phyloP scores from a whole-genome alignment of 2,797 vertebrate species.

The Telmatherina bonti region DNA sequence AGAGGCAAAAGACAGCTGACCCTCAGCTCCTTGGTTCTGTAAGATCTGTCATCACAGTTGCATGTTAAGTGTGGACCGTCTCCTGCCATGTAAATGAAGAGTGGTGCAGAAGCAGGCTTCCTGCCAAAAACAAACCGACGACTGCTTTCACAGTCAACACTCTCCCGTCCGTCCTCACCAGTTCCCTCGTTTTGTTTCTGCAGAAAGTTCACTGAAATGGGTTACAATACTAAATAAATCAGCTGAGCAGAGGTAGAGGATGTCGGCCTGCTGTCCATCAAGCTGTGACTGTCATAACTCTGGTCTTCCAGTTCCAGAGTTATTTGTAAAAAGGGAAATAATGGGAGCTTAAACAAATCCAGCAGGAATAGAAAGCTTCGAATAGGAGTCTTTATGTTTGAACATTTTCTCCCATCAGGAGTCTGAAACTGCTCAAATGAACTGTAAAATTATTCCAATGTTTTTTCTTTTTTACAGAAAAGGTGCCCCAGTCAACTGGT shows the following conservation, averaged over 20 bases:
- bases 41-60: neutral
- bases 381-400: neutral
- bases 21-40: neutral
- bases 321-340: conserved; percentile 13
- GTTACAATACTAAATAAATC: conserved; percentile 41
- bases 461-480: neutral
- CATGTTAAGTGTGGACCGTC: neutral
- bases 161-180: conserved; percentile 34
- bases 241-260: conserved; percentile 10
- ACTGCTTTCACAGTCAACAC: conserved; percentile 48
- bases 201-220: conserved; percentile 26
- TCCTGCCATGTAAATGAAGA: conserved; percentile 2
- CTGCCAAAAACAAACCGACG: conserved; percentile 59
- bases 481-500: neutral
- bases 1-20: neutral
- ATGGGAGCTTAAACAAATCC: neutral
- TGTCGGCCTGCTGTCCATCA: conserved; percentile 25
- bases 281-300: conserved; percentile 24
- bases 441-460: too few relatives aligned
- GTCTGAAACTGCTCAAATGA: neutral
- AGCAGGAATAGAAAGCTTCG: neutral
- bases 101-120: conserved; percentile 22
- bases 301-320: neutral
- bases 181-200: conserved; percentile 43
- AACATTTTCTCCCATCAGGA: neutral